These are phyloP conservation scores for Pycnomerus fuliginosus DNA, from an alignment of 2,888 invertebrate species.

Conservation along the genomic window DNA sequence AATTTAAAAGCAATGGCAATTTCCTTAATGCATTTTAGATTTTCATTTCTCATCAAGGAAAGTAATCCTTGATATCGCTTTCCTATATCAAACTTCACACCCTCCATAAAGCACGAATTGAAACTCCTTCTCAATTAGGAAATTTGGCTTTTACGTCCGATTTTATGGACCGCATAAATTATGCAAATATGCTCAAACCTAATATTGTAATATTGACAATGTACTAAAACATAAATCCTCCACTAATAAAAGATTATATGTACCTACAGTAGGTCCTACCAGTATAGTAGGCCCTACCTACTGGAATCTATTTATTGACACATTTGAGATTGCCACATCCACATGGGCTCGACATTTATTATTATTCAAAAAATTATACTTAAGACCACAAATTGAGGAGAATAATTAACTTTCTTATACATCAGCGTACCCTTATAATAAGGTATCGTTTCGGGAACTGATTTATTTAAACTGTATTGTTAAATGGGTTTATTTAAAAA, in stretches of 20 bases:
- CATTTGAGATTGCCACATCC: too few relatives aligned
- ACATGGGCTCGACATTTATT: too few relatives aligned
- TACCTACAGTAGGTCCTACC: too few relatives aligned
- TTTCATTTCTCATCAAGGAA: constrained; percentile 54
- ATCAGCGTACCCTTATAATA: too few relatives aligned
- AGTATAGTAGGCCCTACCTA: too few relatives aligned
- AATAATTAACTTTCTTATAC: too few relatives aligned
- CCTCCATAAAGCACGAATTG: constrained; percentile 47
- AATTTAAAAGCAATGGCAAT: constrained; percentile 54
- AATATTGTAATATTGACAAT: constrained; percentile 27
- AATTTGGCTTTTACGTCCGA: constrained; percentile 50
- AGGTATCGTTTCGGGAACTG: too few relatives aligned
- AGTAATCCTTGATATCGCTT: constrained; percentile 52
- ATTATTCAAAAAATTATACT: too few relatives aligned
- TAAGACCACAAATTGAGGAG: too few relatives aligned
- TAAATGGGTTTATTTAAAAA: too few relatives aligned
- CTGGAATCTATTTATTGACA: too few relatives aligned
- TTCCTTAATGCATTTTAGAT: constrained; percentile 54
- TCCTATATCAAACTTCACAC: constrained; percentile 52
- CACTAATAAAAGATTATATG: constrained; percentile 21
- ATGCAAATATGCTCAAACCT: constrained; percentile 39
- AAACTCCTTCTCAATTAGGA: constrained; percentile 50
- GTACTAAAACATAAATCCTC: constrained; percentile 25
- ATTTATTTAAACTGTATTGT: too few relatives aligned
- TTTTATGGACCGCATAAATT: constrained; percentile 48